phyloP scores from a whole-genome alignment of 2,113 vertebrate species.

The Melanocharis versteri region DNA sequence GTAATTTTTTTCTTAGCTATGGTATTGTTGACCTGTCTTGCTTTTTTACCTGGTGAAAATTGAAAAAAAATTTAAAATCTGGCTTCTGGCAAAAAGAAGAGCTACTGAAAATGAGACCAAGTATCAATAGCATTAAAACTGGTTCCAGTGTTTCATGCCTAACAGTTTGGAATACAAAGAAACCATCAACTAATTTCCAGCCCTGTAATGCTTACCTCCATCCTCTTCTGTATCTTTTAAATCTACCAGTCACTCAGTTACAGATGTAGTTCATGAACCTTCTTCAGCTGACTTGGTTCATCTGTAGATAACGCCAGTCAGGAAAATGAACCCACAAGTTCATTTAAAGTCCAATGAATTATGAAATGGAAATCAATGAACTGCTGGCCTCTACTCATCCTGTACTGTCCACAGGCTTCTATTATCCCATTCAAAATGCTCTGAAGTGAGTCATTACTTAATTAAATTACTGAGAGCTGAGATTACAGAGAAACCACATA shows the following conservation, averaged over 20 bases:
- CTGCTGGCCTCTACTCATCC: neutral
- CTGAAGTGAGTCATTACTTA: slow-evolving; percentile 6
- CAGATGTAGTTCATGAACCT: neutral
- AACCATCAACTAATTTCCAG: neutral
- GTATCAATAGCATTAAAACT: neutral
- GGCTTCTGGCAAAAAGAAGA: neutral
- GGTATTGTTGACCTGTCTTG: neutral
- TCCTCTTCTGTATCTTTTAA: neutral
- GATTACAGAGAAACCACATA: neutral
- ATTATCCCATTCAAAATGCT: neutral
- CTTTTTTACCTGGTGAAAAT: neutral
- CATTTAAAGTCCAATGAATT: slow-evolving; percentile 8
- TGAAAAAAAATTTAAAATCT: neutral
- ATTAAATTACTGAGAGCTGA: neutral
- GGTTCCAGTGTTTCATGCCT: neutral
- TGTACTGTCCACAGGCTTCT: neutral
- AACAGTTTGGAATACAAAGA: neutral
- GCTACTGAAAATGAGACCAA: neutral
- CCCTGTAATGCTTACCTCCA: neutral
- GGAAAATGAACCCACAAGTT: neutral
- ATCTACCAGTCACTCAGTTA: neutral
- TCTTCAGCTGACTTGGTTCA: neutral
- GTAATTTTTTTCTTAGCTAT: neutral
- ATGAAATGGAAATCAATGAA: neutral
- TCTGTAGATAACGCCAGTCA: neutral